Evolutionary conservation across 2,113 vertebrate species (phyloP), one percentile per base, ranked within the genome.

Genomic region (Plecturocebus donacophilus): DNA sequence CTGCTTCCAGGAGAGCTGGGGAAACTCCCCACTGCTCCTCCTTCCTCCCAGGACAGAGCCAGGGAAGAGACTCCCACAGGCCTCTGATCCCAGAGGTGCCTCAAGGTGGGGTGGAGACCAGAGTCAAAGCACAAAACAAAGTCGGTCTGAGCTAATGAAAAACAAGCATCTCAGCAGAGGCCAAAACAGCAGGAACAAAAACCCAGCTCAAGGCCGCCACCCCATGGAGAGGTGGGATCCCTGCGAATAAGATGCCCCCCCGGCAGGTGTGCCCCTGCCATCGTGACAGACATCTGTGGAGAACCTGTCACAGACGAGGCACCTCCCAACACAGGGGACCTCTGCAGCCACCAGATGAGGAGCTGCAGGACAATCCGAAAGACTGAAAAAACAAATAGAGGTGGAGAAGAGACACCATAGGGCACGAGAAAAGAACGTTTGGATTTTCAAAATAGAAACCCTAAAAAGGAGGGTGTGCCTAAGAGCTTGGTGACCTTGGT

Each of bases 231-330:
- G 9, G 58, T 9, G 45, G 56, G 52, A 2, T 8, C 40, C 14
- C 27, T 17, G 2, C 0, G 2, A 61, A 19, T 45, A 23, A 47
- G 20, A n/a, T 42, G 0, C 64, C 49, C 9, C 8, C 27, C 61
- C 12, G 76, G 17, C 58, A 20, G 17, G 2, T 20, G 32, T 66
- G 17, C 85, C 13, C 25, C 42, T 1, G 40, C 32, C 32, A 4
- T 4, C 9, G 13, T 4, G 38, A 1, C 47, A 6, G 1, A 21
- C 54, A 1, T 40, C 58, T 30, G 47, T 49, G 32, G 20, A 47
- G 42, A 8, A 6, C 73, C 61, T 23, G 49, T 40, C 27, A 1
- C 13, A 58, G 13, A 27, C 64, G 21, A 49, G 64, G 23, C 4
- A 1, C 2, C 40, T 75, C 10, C 23, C 66, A 27, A 20, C 25